phyloP scores from a whole-genome alignment of 2,888 invertebrate genomes.

The Odiellus spinosus region DNA sequence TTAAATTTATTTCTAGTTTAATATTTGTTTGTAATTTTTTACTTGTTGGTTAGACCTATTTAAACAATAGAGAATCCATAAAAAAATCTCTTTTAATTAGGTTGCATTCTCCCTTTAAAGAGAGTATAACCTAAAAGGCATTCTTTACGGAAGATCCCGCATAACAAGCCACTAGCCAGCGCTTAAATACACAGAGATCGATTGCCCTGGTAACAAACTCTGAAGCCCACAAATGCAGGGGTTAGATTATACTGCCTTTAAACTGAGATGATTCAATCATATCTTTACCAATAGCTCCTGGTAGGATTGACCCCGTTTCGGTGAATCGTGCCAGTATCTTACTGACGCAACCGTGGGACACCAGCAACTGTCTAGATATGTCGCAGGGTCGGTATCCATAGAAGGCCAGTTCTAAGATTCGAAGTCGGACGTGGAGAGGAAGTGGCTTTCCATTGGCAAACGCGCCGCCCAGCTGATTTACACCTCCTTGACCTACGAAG shows the following conservation, averaged over 20 bases:
- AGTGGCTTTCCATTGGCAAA: constrained; percentile 24
- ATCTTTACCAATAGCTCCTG: constrained; percentile 24
- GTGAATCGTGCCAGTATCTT: constrained; percentile 23
- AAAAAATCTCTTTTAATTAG: too few species aligned
- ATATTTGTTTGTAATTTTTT: too few species aligned
- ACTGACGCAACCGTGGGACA: constrained; percentile 23
- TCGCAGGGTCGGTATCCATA: constrained; percentile 23
- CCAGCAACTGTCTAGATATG: constrained; percentile 22
- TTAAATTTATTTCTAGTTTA: too few species aligned
- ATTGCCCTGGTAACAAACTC: too few species aligned
- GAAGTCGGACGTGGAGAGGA: constrained; percentile 20
- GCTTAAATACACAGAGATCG: too few species aligned
- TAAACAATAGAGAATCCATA: too few species aligned
- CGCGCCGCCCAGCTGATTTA: constrained; percentile 23
- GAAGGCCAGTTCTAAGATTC: constrained; percentile 22
- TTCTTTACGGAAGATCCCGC: too few species aligned
- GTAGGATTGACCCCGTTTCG: constrained; percentile 24
- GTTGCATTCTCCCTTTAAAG: too few species aligned
- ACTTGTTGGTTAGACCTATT: too few species aligned
- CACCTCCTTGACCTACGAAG: constrained; percentile 20
- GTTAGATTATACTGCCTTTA: neutral
- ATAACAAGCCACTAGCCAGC: too few species aligned
- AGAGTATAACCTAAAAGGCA: too few species aligned
- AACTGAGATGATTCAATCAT: too few species aligned
- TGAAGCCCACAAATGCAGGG: neutral